Evolutionary conservation across 30 jellyfish, hydroid and myxozoan species (phyloP), one percentile per base, ranked within the genome.

Genomic region (Aurelia aurita): DNA sequence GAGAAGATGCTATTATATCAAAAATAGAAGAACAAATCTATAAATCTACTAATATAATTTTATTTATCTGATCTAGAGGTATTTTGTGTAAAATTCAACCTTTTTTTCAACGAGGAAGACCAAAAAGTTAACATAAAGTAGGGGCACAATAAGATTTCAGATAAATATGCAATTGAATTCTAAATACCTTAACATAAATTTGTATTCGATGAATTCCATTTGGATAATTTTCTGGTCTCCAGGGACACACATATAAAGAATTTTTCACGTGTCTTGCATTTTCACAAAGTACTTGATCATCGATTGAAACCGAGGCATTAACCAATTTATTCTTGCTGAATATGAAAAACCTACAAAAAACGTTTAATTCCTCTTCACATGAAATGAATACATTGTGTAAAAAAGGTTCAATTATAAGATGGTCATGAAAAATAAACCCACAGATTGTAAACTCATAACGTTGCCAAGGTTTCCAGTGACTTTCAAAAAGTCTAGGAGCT

Each of bases 341-440:
- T 35, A 87, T 84, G 34, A 87, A 87, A 61, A 93, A 80, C 71
- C 98, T 93, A n/a, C 29, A 87, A 86, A 28, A 49, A 57, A 71
- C 58, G 16, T 5, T 39, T 39, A 0, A 0, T 39, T 39, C 31
- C 69, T 22, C 26, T 7, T 34, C 57, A 21, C 14, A 21, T 67
- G 16, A 79, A 29, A 57, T 18, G 26, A 8, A 57, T 9, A 10
- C 6, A 21, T 10, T 8, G 7, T 39, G 51, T n/a, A n/a, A n/a
- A n/a, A n/a, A n/a, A n/a, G n/a, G n/a, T n/a, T n/a, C n/a, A 39
- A 39, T 39, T 6, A 39, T 9, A 2, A 8, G 0, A 7, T 39
- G 51, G 12, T 39, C 15, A 39, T 8, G 16, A 6, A 39, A 39
- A 7, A 39, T 39, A 3, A 6, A 39, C 51, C 16, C 14, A 39